phyloP scores from a whole-genome alignment of 2,797 vertebrate species.

The Neostethus bicornis region DNA sequence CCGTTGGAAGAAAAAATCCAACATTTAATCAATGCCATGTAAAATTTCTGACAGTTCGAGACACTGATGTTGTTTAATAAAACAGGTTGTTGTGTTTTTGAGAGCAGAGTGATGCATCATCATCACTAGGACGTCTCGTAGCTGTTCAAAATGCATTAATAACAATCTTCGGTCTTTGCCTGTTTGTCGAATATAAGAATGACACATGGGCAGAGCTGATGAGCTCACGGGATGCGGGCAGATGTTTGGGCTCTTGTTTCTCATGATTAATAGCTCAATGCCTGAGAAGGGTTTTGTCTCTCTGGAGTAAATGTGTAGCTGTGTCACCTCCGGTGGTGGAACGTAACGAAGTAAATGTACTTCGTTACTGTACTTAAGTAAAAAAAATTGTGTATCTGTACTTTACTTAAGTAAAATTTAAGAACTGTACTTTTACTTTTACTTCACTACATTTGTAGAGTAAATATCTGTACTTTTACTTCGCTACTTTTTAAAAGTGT shows the following conservation, averaged over 20 bases:
- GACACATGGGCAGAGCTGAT: slow-evolving; percentile 45
- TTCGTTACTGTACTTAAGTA: too few species aligned
- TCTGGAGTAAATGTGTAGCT: slow-evolving; percentile 20
- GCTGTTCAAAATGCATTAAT: slow-evolving; percentile 31
- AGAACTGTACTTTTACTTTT: too few species aligned
- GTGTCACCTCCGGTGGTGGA: slow-evolving; percentile 41
- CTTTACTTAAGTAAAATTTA: slow-evolving; percentile 42
- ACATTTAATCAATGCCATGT: slow-evolving; percentile 15
- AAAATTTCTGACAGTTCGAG: slow-evolving; percentile 4
- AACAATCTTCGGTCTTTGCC: slow-evolving; percentile 18
- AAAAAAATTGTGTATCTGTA: slow-evolving; percentile 16
- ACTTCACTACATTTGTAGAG: too few species aligned
- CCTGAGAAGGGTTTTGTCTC: slow-evolving; percentile 32
- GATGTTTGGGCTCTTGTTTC: slow-evolving; percentile 32
- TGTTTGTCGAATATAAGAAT: slow-evolving; percentile 49
- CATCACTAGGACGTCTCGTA: slow-evolving; percentile 11
- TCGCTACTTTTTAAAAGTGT: too few species aligned
- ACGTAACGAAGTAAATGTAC: too few species aligned
- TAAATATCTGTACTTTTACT: too few species aligned
- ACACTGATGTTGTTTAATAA: background rate
- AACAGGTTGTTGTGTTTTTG: slow-evolving; percentile 19
- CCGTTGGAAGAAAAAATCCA: background rate
- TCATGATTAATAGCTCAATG: slow-evolving; percentile 39
- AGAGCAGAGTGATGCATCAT: slow-evolving; percentile 27
- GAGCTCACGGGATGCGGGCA: slow-evolving; percentile 41